Base-by-base conservation (phyloP, 2,797 vertebrate genomes). In the Rallus crepitans region DNA sequence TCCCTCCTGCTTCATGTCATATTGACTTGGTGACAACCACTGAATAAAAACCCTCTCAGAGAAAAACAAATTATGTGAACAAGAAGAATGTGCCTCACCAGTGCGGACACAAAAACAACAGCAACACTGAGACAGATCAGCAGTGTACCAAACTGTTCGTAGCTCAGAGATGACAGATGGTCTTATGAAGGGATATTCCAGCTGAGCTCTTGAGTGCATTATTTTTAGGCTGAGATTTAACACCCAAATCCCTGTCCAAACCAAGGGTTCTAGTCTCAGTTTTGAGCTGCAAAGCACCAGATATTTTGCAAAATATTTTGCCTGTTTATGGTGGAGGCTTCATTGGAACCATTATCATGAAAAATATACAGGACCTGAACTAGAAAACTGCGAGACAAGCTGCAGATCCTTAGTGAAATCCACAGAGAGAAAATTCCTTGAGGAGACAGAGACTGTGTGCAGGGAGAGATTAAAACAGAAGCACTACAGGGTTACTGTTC, bases 211-310 rank as follows among this genome's bases (percentile, higher is more conserved):
- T 24, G 7, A 66, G n/a, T 30, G 35, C 24, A 21, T 70, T 79
- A 79, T 42, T 82, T 96, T 87, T 87, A 88, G 69, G 39, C 37
- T 77, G 31, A 70, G 81, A 52, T 82, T 77, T 84, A 80, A 89
- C 40, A 70, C 20, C 12, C 28, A 4, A 55, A 6, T 71, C 31
- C 24, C 48, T 61, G 35, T 42, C 70, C 87, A 88, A 93, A 70
- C 5, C 35, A 76, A 84, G 42, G 28, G 33, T 57, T 63, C 59
- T 53, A 60, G 28, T 48, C 10, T 27, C 47, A 47, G 11, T 48
- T 93, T 35, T 65, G 12, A 28, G 55, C 42, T 37, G 23, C 40
- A 35, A 40, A 86, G 30, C 20, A 39, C 19, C 9, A 55, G 10
- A 81, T 79, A 28, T 1, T n/a, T 75, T 19, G 7, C 1, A 31